phyloP scores from a whole-genome alignment of 2,888 invertebrate species.

The Chironomus riparius region DNA sequence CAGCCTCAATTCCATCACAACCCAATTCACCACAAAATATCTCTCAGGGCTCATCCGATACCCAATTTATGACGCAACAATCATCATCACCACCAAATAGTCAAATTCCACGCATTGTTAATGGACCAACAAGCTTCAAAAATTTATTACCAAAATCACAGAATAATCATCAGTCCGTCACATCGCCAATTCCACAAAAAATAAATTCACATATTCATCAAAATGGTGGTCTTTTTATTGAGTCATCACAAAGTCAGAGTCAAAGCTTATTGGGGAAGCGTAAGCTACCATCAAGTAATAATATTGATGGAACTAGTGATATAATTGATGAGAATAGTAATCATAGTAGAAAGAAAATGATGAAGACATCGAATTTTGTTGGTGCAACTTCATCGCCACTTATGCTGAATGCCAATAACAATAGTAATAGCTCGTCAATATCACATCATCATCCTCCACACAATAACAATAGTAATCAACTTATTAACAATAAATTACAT shows the following conservation, averaged over 20 bases:
- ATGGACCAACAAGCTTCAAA: conserved; percentile 19
- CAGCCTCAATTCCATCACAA: background rate
- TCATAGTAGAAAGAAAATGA: conserved; percentile 14
- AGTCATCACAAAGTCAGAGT: background rate
- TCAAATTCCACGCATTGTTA: background rate
- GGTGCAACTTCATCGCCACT: conserved; percentile 12
- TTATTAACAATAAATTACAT: no score
- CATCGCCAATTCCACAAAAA: background rate
- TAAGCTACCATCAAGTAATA: background rate
- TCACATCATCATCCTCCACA: background rate
- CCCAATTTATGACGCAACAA: conserved; percentile 15
- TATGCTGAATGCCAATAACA: background rate
- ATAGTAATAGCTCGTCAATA: background rate
- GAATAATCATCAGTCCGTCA: background rate
- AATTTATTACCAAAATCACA: conserved; percentile 20
- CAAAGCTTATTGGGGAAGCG: conserved; percentile 2
- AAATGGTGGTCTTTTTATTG: background rate
- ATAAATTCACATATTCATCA: background rate
- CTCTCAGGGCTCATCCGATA: conserved; percentile 18
- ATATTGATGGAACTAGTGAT: background rate
- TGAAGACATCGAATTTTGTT: background rate
- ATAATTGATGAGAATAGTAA: conserved; percentile 18
- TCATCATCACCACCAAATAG: conserved; percentile 18
- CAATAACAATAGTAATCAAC: background rate
- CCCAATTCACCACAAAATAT: conserved; percentile 12